phyloP scores from a whole-genome alignment of 2,888 invertebrate species.

The Pseudoips prasinana region DNA sequence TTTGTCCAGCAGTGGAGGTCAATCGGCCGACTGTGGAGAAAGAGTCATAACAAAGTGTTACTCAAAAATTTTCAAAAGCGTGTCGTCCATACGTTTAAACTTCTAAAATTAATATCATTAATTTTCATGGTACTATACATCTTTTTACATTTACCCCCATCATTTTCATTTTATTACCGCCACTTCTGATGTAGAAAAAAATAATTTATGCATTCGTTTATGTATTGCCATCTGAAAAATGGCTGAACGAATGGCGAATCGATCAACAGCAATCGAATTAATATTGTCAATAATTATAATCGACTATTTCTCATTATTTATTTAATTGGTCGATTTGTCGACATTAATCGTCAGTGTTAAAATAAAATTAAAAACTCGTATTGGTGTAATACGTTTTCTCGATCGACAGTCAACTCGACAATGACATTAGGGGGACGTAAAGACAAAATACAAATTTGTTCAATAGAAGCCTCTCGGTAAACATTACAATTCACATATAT shows the following conservation, averaged over 20 bases:
- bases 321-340: slow-evolving; percentile 7
- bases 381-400: slow-evolving; percentile 4
- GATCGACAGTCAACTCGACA: slow-evolving; percentile 8
- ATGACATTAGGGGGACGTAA: slow-evolving; percentile 18
- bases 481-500: slow-evolving; percentile 36
- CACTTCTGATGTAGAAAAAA: slow-evolving; percentile 4
- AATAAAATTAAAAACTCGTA: slow-evolving; percentile 8
- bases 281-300: not conserved
- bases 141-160: slow-evolving; percentile 30
- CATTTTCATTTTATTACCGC: slow-evolving; percentile 7
- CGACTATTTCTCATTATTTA: not conserved
- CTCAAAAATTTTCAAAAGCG: too few species aligned
- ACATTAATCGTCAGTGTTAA: slow-evolving; percentile 10
- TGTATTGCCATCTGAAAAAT: slow-evolving; percentile 19
- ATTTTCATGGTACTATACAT: slow-evolving; percentile 23
- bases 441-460: slow-evolving; percentile 35
- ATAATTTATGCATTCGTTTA: slow-evolving; percentile 13
- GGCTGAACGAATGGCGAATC: slow-evolving; percentile 21
- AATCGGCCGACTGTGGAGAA: too few species aligned
- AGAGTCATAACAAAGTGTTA: too few species aligned
- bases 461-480: slow-evolving; percentile 62
- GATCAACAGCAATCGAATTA: slow-evolving; percentile 6
- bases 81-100: slow-evolving; percentile 22
- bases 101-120: slow-evolving; percentile 29
- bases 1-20: too few species aligned